Percentiles rank a stretch among this genome's conserved stretches.
Evolutionary conservation across 1,140 invertebrate species (phyloP).

Genomic region (Drosophila tani): DNA sequence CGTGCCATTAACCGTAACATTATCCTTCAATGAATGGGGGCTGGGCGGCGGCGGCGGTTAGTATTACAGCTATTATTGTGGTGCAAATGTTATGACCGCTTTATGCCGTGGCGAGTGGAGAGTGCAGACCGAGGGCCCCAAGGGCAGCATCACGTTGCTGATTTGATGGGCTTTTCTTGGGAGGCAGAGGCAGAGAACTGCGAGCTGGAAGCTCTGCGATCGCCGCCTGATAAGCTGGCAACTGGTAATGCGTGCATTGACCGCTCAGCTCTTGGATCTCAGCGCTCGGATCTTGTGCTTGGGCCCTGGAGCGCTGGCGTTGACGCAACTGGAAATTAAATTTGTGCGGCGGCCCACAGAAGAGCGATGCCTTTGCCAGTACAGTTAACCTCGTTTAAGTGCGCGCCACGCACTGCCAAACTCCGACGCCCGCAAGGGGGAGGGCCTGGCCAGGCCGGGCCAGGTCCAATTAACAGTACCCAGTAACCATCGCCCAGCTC

Average conservation of each 20-base stretch:
- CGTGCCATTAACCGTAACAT: constrained; percentile 69
- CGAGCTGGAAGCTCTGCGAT: constrained; percentile 33
- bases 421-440: constrained; percentile 20
- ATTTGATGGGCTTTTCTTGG: constrained; percentile 68
- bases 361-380: constrained; percentile 62
- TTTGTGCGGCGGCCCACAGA: constrained; percentile 56
- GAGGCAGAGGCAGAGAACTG: constrained; percentile 14
- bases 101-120: constrained; percentile 25
- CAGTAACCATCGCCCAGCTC: constrained; percentile 45
- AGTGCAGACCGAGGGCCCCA: constrained; percentile 50
- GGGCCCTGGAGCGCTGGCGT: constrained; percentile 49
- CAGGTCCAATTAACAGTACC: constrained; percentile 79
- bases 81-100: constrained; percentile 74
- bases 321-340: constrained; percentile 78
- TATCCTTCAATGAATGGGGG: constrained; percentile 73
- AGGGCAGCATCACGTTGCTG: constrained; percentile 79
- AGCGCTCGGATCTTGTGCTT: constrained; percentile 21
- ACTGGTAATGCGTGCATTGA: constrained; percentile 81
- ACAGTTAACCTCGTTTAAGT: constrained; percentile 81
- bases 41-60: constrained; percentile 47
- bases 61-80: constrained; percentile 78
- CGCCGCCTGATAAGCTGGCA: constrained; percentile 44
- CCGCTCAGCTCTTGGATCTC: constrained; percentile 55
- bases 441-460: constrained; percentile 31
- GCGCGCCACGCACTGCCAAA: constrained; percentile 68